Base-by-base conservation (phyloP, 2,113 vertebrate species). In the Percina caprodes region DNA sequence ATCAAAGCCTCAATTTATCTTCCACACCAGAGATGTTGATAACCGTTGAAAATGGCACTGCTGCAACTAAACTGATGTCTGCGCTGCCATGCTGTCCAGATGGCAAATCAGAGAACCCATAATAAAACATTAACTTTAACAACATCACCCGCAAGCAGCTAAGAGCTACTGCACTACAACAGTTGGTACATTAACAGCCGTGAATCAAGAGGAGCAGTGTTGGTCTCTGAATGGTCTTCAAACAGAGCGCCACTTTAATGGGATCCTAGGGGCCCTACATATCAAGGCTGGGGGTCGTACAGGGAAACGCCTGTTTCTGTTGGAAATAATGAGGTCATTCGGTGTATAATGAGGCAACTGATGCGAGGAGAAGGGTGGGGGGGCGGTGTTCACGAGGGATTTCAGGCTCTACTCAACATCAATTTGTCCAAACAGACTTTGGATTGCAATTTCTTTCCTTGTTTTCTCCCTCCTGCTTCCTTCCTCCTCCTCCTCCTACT, bases 281-380 rank as follows among this genome's bases (percentile, higher is more conserved):
- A 89, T 92, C 89, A 91, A 85, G 79, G 67, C 79, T 71, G 70
- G 72, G 86, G 89, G 90, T 82, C 78, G 55, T 74, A 75, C 48
- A 68, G 69, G 82, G 89, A 92, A 82, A 83, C 35, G 90, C 79
- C 84, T 79, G 80, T 86, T 94, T 91, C 86, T 82, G 76, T 51
- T 26, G 68, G 77, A 94, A 91, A 88, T 93, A 93, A 94, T 93
- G 90, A 90, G 93, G 91, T 93, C 89, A 87, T 83, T 85, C 21
- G 6, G 62, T 74, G 77, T 83, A 91, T 93, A 91, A 93, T 92
- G 88, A 91, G 83, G 74, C 80, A 74, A 74, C 79, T 83, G 86
- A 91, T 86, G 86, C 79, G 46, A 65, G 69, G 75, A n/a, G 46
- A 48, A 42, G 0, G 1, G 35, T 7, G 58, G 33, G 30, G 19